Evolutionary conservation across 2,113 vertebrate genomes (phyloP).

Genomic region (Sclerurus mexicanus): DNA sequence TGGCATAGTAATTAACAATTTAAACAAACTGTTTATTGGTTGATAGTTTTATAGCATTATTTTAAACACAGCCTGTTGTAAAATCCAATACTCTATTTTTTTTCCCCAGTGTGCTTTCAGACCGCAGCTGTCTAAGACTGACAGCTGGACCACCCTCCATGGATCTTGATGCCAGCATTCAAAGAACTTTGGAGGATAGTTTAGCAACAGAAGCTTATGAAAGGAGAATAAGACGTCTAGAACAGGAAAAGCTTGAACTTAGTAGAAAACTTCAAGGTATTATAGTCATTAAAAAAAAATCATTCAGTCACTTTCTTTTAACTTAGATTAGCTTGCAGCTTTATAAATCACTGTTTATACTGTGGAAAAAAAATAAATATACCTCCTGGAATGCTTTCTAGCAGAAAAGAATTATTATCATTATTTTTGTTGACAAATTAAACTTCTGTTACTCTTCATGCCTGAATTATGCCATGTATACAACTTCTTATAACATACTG

Average conservation of each 20-base stretch:
- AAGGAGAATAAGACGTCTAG: constrained; percentile 91
- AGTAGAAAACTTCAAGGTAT: constrained; percentile 95
- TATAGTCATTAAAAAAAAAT: constrained; percentile 51
- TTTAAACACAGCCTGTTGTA: neutral
- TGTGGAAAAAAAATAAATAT: neutral
- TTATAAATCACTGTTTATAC: neutral
- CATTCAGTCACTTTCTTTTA: neutral
- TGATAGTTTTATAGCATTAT: neutral
- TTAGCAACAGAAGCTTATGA: constrained; percentile 96
- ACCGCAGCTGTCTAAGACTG: constrained; percentile 88
- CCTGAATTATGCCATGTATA: neutral
- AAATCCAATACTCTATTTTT: neutral
- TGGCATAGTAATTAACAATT: neutral
- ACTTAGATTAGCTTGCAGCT: neutral
- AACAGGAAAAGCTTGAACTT: constrained; percentile 95
- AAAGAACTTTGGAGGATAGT: constrained; percentile 90
- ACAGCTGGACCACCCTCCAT: constrained; percentile 74
- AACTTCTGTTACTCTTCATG: neutral
- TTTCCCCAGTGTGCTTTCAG: constrained; percentile 84
- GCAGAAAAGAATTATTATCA: neutral
- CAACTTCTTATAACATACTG: neutral
- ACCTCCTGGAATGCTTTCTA: neutral
- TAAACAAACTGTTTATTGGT: neutral
- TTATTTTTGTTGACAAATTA: neutral
- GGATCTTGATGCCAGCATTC: constrained; percentile 84